A percentile compares a stretch with the other conserved stretches of the same genome.
Evolutionary conservation across 2,113 vertebrate species (phyloP).

Genomic region (Psettodes erumei): DNA sequence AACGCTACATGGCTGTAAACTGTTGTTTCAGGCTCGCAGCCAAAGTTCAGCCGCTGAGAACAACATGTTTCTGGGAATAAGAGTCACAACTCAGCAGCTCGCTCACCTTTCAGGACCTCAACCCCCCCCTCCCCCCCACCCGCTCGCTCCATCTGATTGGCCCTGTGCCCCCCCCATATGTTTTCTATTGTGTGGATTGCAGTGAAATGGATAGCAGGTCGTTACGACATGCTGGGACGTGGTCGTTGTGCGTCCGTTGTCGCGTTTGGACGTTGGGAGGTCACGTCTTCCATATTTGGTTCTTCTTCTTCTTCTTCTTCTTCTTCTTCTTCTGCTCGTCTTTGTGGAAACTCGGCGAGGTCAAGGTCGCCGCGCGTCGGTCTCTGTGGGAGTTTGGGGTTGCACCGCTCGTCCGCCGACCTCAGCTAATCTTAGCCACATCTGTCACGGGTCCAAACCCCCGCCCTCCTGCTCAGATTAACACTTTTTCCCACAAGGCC

Average conservation of each 20-base stretch:
- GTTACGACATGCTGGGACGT: conserved; percentile 20
- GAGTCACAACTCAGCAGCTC: conserved; percentile 36
- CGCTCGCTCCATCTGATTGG: conserved; percentile 25
- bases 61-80: conserved; percentile 35
- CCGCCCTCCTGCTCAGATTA: conserved; percentile 19
- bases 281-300: neutral
- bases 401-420: conserved; percentile 51
- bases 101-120: conserved; percentile 22
- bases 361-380: conserved; percentile 40
- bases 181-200: conserved; percentile 48
- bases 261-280: neutral
- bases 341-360: conserved; percentile 27
- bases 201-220: conserved; percentile 50
- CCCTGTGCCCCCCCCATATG: conserved; percentile 17
- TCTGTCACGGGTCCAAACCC: conserved; percentile 48
- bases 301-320: neutral
- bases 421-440: conserved; percentile 57
- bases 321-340: neutral
- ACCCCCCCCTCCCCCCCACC: neutral
- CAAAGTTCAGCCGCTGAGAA: conserved; percentile 11
- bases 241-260: neutral
- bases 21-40: neutral
- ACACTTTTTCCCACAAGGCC: conserved; percentile 20
- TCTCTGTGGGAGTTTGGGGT: conserved; percentile 71
- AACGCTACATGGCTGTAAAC: neutral